Percentiles rank a stretch among this genome's conserved stretches.
Evolutionary conservation across 2,888 invertebrate species (phyloP).

Genomic region (Chrysolina oricalcia): DNA sequence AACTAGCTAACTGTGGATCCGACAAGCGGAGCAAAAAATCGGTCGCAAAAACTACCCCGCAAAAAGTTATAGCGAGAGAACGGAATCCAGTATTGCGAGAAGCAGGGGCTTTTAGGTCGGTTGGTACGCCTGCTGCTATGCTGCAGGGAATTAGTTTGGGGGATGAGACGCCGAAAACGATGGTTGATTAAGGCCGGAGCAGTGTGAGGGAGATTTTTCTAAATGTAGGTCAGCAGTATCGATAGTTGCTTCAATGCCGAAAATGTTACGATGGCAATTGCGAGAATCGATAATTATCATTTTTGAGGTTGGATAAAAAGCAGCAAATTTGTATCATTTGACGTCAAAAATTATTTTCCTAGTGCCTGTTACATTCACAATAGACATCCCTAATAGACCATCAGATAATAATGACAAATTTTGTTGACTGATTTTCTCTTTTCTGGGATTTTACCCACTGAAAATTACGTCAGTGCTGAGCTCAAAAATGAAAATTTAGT

Average conservation of each 20-base stretch:
- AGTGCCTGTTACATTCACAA: no score
- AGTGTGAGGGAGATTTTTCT: conserved; percentile 35
- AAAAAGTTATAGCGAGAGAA: conserved; percentile 59
- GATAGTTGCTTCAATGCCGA: conserved; percentile 11
- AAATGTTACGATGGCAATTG: neutral
- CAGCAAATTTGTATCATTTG: no score
- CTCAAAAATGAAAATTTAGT: no score
- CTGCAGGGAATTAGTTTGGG: conserved; percentile 62
- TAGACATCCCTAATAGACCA: no score
- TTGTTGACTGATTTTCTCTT: no score
- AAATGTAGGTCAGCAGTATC: conserved; percentile 56
- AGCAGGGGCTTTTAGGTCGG: conserved; percentile 37
- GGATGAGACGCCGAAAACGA: conserved; percentile 54
- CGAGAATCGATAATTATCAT: neutral
- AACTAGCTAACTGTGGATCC: conserved; percentile 73
- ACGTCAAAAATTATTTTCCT: no score
- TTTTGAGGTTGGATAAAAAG: no score
- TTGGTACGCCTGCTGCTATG: conserved; percentile 48
- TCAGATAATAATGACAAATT: no score
- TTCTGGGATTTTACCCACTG: no score
- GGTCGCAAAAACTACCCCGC: conserved; percentile 65
- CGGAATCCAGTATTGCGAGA: conserved; percentile 56
- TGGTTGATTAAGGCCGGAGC: conserved; percentile 53
- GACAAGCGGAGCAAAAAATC: conserved; percentile 70
- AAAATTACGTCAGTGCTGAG: no score